phyloP scores from a whole-genome alignment of 1,140 invertebrate genomes.

The Tribolium castaneum region DNA sequence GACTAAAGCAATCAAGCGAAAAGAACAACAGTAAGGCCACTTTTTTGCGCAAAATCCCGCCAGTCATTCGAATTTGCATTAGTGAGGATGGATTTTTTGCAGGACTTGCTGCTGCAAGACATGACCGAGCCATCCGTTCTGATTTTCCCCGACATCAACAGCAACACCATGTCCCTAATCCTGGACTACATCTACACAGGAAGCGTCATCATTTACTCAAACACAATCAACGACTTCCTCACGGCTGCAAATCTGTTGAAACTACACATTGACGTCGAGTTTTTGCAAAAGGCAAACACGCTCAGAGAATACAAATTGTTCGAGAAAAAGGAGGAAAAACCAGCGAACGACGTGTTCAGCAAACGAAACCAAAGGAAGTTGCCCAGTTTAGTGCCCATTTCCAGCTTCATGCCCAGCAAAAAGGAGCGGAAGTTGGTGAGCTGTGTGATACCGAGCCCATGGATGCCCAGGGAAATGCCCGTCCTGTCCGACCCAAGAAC shows the following conservation, averaged over 20 bases:
- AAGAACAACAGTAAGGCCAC: background rate
- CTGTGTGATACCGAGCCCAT: constrained; percentile 60
- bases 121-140: constrained; percentile 52
- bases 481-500: constrained; percentile 58
- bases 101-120: constrained; percentile 57
- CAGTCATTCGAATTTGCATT: background rate
- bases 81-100: constrained; percentile 40
- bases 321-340: constrained; percentile 42
- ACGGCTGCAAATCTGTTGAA: constrained; percentile 53
- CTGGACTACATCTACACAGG: constrained; percentile 63
- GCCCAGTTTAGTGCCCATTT: constrained; percentile 59
- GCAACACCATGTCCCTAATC: constrained; percentile 59
- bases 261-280: constrained; percentile 54
- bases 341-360: constrained; percentile 12
- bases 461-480: constrained; percentile 55
- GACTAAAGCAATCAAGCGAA: background rate
- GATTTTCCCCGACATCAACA: constrained; percentile 58
- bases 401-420: constrained; percentile 36
- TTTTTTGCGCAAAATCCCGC: background rate
- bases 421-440: constrained; percentile 53
- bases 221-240: constrained; percentile 57
- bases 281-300: background rate
- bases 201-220: constrained; percentile 52
- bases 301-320: constrained; percentile 5
- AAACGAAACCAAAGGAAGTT: constrained; percentile 53